These are phyloP conservation scores for Phrynocephalus forsythii DNA, from an alignment of 2,797 vertebrate genomes.

Conservation along the genomic window DNA sequence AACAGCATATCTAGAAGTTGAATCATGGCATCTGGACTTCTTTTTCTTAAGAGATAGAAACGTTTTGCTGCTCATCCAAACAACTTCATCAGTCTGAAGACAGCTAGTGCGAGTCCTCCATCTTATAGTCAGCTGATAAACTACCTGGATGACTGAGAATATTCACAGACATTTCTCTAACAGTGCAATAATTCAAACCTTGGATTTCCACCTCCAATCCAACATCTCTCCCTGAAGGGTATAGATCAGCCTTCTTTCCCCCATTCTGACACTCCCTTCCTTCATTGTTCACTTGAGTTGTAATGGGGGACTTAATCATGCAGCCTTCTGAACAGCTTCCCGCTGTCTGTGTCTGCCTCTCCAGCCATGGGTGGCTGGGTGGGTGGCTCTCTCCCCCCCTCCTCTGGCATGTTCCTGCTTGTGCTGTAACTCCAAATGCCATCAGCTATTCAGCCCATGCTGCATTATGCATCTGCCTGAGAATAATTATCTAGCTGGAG, in stretches of 20 bases:
- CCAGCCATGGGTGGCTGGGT: not conserved
- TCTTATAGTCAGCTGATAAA: too few species aligned
- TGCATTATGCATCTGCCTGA: slow-evolving; percentile 55
- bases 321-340: slow-evolving; percentile 39
- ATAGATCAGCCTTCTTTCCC: not conserved
- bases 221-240: not conserved
- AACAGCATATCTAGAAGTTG: too few species aligned
- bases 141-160: too few species aligned
- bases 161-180: too few species aligned
- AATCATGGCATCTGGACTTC: too few species aligned
- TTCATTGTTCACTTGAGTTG: slow-evolving; percentile 32
- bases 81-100: too few species aligned
- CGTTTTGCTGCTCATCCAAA: too few species aligned
- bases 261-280: not conserved
- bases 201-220: not conserved
- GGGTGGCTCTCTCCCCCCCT: slow-evolving; percentile 18
- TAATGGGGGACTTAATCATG: slow-evolving; percentile 70
- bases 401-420: slow-evolving; percentile 40
- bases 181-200: not conserved
- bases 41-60: too few species aligned
- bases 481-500: slow-evolving; percentile 60
- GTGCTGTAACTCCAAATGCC: slow-evolving; percentile 50
- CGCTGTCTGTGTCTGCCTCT: slow-evolving; percentile 54
- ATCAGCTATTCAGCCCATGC: slow-evolving; percentile 60
- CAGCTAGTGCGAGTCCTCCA: too few species aligned